These are phyloP conservation scores for Ceuthmochares aereus DNA, from an alignment of 2,113 vertebrate species.

Conservation along the genomic window DNA sequence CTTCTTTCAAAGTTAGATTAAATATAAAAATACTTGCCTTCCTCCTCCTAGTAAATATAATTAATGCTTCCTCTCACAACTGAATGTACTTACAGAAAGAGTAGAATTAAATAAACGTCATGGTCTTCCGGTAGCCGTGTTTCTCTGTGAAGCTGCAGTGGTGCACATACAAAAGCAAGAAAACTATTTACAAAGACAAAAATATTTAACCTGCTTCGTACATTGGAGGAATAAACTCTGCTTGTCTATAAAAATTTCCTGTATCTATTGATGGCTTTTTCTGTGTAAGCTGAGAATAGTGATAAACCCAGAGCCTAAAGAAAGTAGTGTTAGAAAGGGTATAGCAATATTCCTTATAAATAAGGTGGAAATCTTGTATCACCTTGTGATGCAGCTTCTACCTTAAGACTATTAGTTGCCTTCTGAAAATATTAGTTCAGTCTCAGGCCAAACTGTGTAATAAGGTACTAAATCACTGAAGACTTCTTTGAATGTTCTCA, in stretches of 20 bases:
- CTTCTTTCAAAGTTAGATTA: neutral
- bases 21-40: neutral
- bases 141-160: neutral
- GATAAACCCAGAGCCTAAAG: neutral
- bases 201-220: neutral
- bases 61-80: neutral
- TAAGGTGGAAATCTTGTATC: neutral
- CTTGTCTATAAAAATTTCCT: neutral
- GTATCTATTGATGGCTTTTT: neutral
- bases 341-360: neutral
- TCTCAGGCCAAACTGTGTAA: neutral
- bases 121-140: neutral
- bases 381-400: neutral
- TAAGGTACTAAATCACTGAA: neutral
- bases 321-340: neutral
- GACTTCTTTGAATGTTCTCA: neutral
- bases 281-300: neutral
- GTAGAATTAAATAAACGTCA: conserved; percentile 22
- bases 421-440: neutral
- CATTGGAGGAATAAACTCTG: neutral
- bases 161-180: neutral
- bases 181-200: neutral
- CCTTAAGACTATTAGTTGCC: neutral
- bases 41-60: neutral
- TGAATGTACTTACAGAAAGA: neutral